phyloP scores from a whole-genome alignment of 92 coral and sea anemone genomes.

The Palythoa caribaeorum region DNA sequence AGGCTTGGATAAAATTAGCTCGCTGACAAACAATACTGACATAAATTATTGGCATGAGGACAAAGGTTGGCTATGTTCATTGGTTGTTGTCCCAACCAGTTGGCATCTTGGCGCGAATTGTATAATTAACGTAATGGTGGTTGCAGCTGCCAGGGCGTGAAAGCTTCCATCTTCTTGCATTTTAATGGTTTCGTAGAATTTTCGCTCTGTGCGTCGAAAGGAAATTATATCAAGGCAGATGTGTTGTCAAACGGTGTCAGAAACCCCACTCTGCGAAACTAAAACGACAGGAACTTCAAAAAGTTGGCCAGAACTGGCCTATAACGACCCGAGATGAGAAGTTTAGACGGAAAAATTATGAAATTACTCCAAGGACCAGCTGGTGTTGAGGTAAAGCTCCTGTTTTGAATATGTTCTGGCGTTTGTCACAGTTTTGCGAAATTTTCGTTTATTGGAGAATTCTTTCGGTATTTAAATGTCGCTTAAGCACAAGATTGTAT shows the following conservation, averaged over 20 bases:
- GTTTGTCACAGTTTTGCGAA: slow-evolving; percentile 11
- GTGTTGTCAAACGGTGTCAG: neutral
- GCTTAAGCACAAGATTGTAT: slow-evolving; percentile 16
- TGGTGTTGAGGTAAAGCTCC: slow-evolving; percentile 42
- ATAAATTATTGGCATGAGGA: slow-evolving; percentile 7
- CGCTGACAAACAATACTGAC: slow-evolving; percentile 8
- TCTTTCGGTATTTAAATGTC: neutral
- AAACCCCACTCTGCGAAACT: neutral
- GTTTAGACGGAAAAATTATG: slow-evolving; percentile 29
- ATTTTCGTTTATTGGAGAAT: neutral
- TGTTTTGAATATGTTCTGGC: slow-evolving; percentile 23
- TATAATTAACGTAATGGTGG: slow-evolving; percentile 51
- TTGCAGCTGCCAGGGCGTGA: slow-evolving; percentile 56
- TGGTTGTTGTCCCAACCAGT: slow-evolving; percentile 22
- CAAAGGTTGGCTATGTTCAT: slow-evolving; percentile 13
- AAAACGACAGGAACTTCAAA: neutral
- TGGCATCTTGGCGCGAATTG: slow-evolving; percentile 48
- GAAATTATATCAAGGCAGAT: neutral
- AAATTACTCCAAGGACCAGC: slow-evolving; percentile 37
- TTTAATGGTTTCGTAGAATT: slow-evolving; percentile 29
- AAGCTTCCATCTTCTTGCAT: slow-evolving; percentile 41
- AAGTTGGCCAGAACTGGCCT: neutral
- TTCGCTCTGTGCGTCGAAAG: slow-evolving; percentile 15
- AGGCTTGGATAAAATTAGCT: no score
- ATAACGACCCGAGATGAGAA: slow-evolving; percentile 20